Conservation (phyloP, 2,797 vertebrate species). For the Nyctibius grandis region DNA sequence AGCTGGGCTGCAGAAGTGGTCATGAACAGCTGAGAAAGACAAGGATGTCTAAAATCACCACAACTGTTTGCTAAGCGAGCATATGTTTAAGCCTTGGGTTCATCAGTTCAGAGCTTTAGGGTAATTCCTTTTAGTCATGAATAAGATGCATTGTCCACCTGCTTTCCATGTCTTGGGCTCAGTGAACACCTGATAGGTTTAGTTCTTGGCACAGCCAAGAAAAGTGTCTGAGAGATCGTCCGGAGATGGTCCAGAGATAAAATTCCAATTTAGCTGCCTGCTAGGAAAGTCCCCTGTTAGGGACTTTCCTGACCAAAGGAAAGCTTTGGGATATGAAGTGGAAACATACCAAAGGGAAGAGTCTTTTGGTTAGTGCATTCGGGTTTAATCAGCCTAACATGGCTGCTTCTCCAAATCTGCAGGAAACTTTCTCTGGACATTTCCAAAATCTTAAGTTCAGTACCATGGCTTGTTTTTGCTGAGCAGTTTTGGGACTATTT, state of each 20-base stretch:
- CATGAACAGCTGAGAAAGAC: neutral
- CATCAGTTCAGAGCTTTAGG: neutral
- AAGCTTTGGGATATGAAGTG: neutral
- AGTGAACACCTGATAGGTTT: neutral
- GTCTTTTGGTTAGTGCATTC: neutral
- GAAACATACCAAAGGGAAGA: neutral
- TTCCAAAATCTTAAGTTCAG: neutral
- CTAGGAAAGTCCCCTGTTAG: neutral
- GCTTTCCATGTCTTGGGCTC: neutral
- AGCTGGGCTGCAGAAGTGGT: neutral
- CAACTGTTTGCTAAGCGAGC: neutral
- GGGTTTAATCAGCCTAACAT: neutral
- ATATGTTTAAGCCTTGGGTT: neutral
- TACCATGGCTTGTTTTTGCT: neutral
- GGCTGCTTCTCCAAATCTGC: neutral
- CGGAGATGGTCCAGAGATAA: neutral
- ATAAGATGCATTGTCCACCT: neutral
- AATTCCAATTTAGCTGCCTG: neutral
- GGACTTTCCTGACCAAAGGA: neutral
- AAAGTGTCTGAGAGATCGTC: neutral
- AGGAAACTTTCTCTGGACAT: neutral
- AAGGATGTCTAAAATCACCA: neutral
- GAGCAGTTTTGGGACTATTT: neutral
- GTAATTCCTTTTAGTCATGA: neutral
- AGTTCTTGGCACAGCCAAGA: neutral